phyloP scores from a whole-genome alignment of 2,888 invertebrate species.

The Drosophila cognata region DNA sequence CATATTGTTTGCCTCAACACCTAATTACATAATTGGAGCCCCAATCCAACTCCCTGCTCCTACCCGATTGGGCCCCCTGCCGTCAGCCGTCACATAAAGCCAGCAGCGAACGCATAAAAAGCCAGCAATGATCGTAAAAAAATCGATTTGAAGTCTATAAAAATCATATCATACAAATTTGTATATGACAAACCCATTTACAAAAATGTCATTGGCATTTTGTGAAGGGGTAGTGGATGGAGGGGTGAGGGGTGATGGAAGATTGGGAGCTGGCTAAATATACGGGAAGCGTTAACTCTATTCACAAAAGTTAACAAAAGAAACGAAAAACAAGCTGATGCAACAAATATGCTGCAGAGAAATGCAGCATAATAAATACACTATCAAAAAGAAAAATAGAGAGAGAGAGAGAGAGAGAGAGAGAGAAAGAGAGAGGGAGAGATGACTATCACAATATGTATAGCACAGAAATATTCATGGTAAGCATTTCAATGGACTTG shows the following conservation, averaged over 20 bases:
- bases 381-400: neutral
- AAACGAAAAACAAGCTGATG: slow-evolving; percentile 13
- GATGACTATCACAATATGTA: neutral
- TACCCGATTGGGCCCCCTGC: slow-evolving; percentile 18
- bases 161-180: slow-evolving; percentile 80
- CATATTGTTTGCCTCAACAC: slow-evolving; percentile 67
- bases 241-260: neutral
- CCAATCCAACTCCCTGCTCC: neutral
- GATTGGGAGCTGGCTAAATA: neutral
- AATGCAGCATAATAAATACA: neutral
- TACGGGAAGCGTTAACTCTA: slow-evolving; percentile 39
- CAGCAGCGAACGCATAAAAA: slow-evolving; percentile 71
- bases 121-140: slow-evolving; percentile 74
- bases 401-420: neutral
- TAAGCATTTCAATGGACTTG: neutral
- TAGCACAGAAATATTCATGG: neutral
- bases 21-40: slow-evolving; percentile 74
- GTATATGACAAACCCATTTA: slow-evolving; percentile 66
- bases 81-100: slow-evolving; percentile 72
- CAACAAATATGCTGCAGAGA: neutral
- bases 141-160: slow-evolving; percentile 80
- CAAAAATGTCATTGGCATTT: slow-evolving; percentile 27
- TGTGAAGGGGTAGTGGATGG: too few relatives aligned
- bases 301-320: slow-evolving; percentile 39
- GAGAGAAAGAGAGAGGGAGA: neutral